phyloP scores from a whole-genome alignment of 2,797 vertebrate species.

The Sylvilagus floridanus region DNA sequence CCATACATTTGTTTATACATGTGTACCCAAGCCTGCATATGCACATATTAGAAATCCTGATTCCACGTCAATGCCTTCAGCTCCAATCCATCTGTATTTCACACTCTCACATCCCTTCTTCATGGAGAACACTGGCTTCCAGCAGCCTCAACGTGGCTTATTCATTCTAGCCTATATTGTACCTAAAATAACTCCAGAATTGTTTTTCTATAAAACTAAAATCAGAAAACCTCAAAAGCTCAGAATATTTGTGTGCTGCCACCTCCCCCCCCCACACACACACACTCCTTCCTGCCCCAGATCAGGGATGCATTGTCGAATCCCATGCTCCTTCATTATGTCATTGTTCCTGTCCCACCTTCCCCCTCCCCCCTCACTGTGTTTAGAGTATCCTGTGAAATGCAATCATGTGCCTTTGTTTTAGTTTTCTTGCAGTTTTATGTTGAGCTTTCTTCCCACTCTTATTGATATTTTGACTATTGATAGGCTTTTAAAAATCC shows the following conservation, averaged over 20 bases:
- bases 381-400: too few relatives aligned
- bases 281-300: too few relatives aligned
- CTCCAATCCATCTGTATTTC: background rate
- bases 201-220: background rate
- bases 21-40: background rate
- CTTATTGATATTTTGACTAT: too few relatives aligned
- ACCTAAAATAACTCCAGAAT: background rate
- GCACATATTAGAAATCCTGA: background rate
- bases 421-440: too few relatives aligned
- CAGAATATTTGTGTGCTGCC: background rate
- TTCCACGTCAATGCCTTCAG: background rate
- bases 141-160: background rate
- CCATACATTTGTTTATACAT: too few relatives aligned
- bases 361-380: too few relatives aligned
- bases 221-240: background rate
- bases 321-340: background rate
- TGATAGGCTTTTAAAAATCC: background rate
- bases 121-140: background rate
- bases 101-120: background rate
- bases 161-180: background rate
- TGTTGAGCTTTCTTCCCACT: too few relatives aligned
- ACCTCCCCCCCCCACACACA: fast-evolving
- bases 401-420: too few relatives aligned
- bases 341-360: background rate
- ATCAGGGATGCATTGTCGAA: background rate